Base-by-base conservation (phyloP, 1,140 invertebrate species). In the Zaprionus lachaisei region DNA sequence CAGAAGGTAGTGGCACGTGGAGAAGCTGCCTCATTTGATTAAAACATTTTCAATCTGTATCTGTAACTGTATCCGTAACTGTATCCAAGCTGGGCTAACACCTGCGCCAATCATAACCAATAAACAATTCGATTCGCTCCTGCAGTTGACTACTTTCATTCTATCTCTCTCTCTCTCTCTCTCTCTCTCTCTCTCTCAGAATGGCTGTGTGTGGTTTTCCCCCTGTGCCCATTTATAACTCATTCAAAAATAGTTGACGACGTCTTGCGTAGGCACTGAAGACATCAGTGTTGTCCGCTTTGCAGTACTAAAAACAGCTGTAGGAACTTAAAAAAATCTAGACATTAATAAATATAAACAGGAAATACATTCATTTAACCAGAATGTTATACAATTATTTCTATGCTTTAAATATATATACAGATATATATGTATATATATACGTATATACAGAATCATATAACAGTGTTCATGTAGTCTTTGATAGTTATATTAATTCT, bases 211-310 rank as follows among this genome's bases (percentile, higher is more conserved):
- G 41, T 47, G 41, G n/a, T 47, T 47, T n/a, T 1, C 41, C 15
- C 38, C 9, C 9, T 34, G 31, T 34, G 9, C 7, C 38, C 38
- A 72, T 80, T 54, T 60, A 66, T 77, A 81, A 73, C 68, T 78
- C 67, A 58, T 62, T 24, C 7, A 81, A 49, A 81, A 78, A 80
- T 72, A 77, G 69, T 62, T 61, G 56, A 22, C 26, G 55, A 31
- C 20, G 47, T 61, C 44, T 62, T 34, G 51, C 70, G 28, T 69
- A n/a, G 15, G 57, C 6, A 7, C 28, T 37, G 31, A 2, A 17
- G 17, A 5, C 31, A n/a, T 37, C 28, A 34, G 28, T 5, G 31
- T 12, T 47, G 41, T 34, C 9, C 31, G 3, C 9, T 34, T 34
- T 34, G 3, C 9, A 34, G 31, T 34, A 34, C 9, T 0, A 11